Percentiles rank a stretch among this genome's conserved stretches.
phyloP scores from a whole-genome alignment of 2,113 vertebrate genomes.

The Danio rerio region DNA sequence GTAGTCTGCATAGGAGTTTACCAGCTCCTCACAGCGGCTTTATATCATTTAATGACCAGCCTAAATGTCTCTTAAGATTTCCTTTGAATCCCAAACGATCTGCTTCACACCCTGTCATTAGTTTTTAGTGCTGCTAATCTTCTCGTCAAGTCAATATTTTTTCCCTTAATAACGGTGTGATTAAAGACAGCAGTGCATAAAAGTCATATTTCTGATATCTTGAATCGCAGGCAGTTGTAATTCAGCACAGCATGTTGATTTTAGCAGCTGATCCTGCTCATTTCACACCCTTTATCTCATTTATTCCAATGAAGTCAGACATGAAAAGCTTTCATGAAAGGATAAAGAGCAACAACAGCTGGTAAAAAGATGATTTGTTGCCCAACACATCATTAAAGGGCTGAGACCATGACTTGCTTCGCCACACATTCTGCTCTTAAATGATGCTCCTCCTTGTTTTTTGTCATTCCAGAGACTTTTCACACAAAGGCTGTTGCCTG shows the following conservation, averaged over 20 bases:
- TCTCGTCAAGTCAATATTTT: conserved; percentile 1
- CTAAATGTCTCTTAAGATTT: neutral
- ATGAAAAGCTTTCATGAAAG: conserved; percentile 9
- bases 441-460: conserved; percentile 13
- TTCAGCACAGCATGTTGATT: conserved; percentile 15
- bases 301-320: conserved; percentile 22
- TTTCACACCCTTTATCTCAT: conserved; percentile 22
- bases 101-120: neutral
- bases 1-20: neutral
- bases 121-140: neutral
- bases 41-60: neutral
- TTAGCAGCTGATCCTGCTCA: neutral
- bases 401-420: neutral
- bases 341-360: conserved; percentile 24
- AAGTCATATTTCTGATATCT: conserved; percentile 9
- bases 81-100: neutral
- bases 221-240: neutral
- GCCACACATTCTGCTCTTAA: conserved; percentile 27
- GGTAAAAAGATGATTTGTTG: conserved; percentile 14
- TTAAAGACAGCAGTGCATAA: conserved; percentile 2
- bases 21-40: neutral
- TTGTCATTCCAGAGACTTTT: conserved; percentile 3
- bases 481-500: neutral
- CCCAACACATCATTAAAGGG: neutral
- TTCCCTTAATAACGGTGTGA: neutral